A percentile compares a stretch with the other conserved stretches of the same genome.
Conservation (phyloP, 2,113 vertebrate genomes). For the Oncorhynchus keta region DNA sequence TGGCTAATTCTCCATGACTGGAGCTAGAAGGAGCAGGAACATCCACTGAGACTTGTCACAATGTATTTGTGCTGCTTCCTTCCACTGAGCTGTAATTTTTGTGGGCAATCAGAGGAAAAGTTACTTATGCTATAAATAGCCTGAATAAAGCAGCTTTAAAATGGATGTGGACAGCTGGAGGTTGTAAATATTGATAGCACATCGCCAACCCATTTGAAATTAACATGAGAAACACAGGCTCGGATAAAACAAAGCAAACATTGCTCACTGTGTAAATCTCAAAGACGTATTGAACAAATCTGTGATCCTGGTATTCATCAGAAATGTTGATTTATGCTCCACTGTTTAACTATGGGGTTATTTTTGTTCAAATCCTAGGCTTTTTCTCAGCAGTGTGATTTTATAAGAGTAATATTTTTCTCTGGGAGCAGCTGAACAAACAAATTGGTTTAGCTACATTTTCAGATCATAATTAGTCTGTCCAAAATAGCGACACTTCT, state of each 20-base stretch:
- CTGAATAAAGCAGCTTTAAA: constrained; percentile 1
- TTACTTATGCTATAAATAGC: not conserved
- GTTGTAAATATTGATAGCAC: no score
- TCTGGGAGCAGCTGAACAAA: no score
- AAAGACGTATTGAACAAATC: not conserved
- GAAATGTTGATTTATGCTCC: constrained; percentile 1
- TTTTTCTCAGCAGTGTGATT: no score
- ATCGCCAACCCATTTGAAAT: no score
- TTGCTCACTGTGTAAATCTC: not conserved
- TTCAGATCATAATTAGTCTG: no score
- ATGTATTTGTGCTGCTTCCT: not conserved
- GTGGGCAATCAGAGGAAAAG: not conserved
- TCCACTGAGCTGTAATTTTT: not conserved
- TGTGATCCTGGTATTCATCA: not conserved
- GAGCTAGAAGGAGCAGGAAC: not conserved
- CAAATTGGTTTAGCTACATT: no score
- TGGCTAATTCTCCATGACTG: not conserved
- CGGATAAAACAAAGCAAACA: not conserved
- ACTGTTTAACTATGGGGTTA: no score
- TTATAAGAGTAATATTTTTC: no score
- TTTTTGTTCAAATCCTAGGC: no score
- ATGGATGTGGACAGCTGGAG: no score
- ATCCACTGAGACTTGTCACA: not conserved
- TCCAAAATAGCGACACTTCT: no score
- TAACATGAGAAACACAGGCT: no score